Evolutionary conservation across 2,888 invertebrate genomes (phyloP).

Genomic region (Nemotelus nigrinus): DNA sequence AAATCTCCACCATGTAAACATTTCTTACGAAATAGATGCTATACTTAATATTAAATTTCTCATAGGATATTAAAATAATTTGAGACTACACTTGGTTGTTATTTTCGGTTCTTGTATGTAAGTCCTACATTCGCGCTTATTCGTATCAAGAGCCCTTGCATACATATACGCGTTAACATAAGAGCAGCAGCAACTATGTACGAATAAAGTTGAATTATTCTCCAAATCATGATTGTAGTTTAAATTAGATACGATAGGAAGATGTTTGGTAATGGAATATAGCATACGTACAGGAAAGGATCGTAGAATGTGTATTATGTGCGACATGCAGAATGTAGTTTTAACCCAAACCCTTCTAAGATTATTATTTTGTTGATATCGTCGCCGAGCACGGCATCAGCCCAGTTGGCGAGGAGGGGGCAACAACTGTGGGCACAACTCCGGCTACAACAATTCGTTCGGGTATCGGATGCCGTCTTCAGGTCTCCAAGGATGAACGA

Average conservation of each 20-base stretch:
- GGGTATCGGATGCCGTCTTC: slow-evolving; percentile 36
- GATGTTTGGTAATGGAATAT: slow-evolving; percentile 35
- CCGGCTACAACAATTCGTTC: neutral
- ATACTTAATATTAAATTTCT: slow-evolving; percentile 32
- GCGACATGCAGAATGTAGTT: slow-evolving; percentile 23
- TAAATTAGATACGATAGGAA: slow-evolving; percentile 30
- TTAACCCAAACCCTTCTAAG: slow-evolving; percentile 34
- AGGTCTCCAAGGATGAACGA: slow-evolving; percentile 32
- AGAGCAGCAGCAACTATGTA: neutral
- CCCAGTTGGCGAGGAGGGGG: neutral
- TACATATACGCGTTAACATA: neutral
- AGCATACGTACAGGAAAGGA: neutral
- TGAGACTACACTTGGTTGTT: slow-evolving; percentile 8
- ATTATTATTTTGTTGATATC: slow-evolving; percentile 30
- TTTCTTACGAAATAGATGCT: slow-evolving; percentile 13
- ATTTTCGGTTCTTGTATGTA: slow-evolving; percentile 5
- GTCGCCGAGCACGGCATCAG: neutral
- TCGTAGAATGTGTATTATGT: slow-evolving; percentile 15
- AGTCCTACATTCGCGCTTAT: neutral
- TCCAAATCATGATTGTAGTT: slow-evolving; percentile 27
- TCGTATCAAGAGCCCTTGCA: neutral
- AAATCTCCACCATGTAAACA: neutral
- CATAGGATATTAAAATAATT: slow-evolving; percentile 26
- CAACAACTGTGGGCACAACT: slow-evolving; percentile 5
- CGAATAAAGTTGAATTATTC: slow-evolving; percentile 14